Evolutionary conservation across 1,140 invertebrate genomes (phyloP), one percentile per base, ranked within the genome.

Genomic region (Papilio xuthus): DNA sequence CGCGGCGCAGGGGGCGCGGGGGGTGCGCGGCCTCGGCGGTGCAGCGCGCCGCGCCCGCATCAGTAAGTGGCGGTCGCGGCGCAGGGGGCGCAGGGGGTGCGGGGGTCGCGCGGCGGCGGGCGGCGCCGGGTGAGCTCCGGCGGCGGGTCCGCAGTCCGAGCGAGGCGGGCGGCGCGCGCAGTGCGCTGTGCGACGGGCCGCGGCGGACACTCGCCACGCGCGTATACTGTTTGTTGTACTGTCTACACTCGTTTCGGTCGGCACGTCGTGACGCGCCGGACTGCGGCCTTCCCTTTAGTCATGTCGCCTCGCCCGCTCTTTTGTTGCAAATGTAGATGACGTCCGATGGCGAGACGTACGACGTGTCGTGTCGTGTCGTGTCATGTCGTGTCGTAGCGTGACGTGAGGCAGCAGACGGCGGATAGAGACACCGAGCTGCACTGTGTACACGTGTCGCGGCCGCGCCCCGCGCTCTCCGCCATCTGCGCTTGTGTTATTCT

Each of bases 341-440:
- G 20, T 60, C 8, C n/a, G 53, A 12, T 23, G 3, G 8, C 9
- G 26, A 26, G 20, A 12, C 20, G 23, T 20, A 20, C 53, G 53
- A 13, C 47, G 47, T 18, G 47, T 3, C 53, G 53, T 60, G 20
- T 2, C 20, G 20, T 23, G 2, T 2, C n/a, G 53, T 56, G 76
- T 26, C 72, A 67, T 53, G 60, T 3, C 53, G 53, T 60, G 20
- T 2, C 20, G 20, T 23, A 1, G 0, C n/a, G 53, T 56, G 76
- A 37, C 72, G 73, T 53, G 60, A 53, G 75, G 69, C 41, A 26
- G 50, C 15, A 42, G 26, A 47, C 77, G 47, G 28, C 76, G 77
- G n/a, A n/a, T n/a, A n/a, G n/a, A n/a, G n/a, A n/a, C n/a, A n/a
- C n/a, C n/a, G n/a, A n/a, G n/a, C n/a, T n/a, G n/a, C n/a, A n/a